These are phyloP conservation scores for Eulemur macaco DNA, from an alignment of 2,113 vertebrate genomes.

Conservation along the genomic window DNA sequence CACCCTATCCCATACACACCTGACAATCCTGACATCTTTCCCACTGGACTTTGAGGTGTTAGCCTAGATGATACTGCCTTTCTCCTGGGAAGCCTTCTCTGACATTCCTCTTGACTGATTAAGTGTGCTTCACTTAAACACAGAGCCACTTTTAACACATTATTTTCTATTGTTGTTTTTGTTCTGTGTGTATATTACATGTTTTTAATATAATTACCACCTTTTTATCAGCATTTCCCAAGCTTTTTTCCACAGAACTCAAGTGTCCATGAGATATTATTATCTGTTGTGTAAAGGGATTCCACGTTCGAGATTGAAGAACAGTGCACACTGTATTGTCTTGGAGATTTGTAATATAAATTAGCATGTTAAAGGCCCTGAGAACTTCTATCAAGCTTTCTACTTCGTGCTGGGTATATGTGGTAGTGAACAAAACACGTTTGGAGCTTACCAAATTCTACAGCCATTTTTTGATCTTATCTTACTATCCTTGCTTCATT, in stretches of 20 bases:
- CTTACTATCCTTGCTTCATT: not conserved
- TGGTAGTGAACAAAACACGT: not conserved
- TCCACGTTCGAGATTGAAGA: not conserved
- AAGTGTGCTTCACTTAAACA: not conserved
- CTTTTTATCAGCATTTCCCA: slow-evolving; percentile 10
- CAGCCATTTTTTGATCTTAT: not conserved
- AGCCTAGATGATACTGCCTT: not conserved
- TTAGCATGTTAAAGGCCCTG: not conserved
- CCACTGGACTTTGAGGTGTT: not conserved
- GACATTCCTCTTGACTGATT: not conserved
- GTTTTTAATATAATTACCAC: not conserved
- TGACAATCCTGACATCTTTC: not conserved
- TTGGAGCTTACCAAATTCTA: not conserved
- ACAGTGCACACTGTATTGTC: not conserved
- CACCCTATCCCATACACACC: too few relatives aligned
- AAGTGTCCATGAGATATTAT: not conserved
- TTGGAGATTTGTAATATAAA: not conserved
- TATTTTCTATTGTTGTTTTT: not conserved
- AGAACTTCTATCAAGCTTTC: not conserved
- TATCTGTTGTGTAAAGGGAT: not conserved
- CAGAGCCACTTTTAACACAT: not conserved
- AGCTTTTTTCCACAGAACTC: not conserved
- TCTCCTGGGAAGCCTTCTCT: not conserved
- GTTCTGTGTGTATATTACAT: not conserved
- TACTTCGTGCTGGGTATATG: not conserved